phyloP scores from a whole-genome alignment of 1,140 invertebrate species.

The Spodoptera litura region DNA sequence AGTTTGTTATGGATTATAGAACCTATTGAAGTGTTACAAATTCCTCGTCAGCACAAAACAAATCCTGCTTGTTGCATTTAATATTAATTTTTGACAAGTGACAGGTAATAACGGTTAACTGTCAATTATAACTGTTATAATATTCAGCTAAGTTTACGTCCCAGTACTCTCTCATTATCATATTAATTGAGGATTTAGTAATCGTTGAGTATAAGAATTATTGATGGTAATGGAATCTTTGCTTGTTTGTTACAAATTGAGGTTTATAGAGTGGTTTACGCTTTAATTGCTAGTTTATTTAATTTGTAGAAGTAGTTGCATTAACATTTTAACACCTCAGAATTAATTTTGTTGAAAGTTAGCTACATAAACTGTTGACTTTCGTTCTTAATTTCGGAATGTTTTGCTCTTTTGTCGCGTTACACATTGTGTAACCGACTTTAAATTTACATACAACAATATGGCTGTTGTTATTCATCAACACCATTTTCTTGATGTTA shows the following conservation, averaged over 20 bases:
- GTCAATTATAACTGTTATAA: slow-evolving; percentile 4
- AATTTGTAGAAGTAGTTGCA: no score
- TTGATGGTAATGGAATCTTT: neutral
- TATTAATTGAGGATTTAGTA: slow-evolving; percentile 12
- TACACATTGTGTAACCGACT: no score
- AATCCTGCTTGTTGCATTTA: slow-evolving; percentile 21
- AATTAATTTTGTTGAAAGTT: no score
- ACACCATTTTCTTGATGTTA: neutral
- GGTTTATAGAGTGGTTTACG: no score
- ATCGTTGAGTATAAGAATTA: neutral
- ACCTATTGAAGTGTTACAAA: slow-evolving; percentile 1
- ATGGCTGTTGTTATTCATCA: neutral
- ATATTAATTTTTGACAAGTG: slow-evolving; percentile 6
- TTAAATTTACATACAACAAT: slow-evolving; percentile 1
- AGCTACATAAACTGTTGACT: no score
- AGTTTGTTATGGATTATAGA: no score
- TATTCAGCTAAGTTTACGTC: neutral
- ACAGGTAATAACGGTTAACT: slow-evolving; percentile 5
- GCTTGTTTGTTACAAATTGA: neutral
- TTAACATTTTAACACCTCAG: no score
- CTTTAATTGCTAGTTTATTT: no score
- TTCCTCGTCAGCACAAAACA: neutral
- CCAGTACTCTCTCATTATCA: neutral
- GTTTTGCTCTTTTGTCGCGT: no score
- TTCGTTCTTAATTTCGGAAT: no score